phyloP scores from a whole-genome alignment of 2,888 invertebrate genomes.

The Lepidochrysops patricia region DNA sequence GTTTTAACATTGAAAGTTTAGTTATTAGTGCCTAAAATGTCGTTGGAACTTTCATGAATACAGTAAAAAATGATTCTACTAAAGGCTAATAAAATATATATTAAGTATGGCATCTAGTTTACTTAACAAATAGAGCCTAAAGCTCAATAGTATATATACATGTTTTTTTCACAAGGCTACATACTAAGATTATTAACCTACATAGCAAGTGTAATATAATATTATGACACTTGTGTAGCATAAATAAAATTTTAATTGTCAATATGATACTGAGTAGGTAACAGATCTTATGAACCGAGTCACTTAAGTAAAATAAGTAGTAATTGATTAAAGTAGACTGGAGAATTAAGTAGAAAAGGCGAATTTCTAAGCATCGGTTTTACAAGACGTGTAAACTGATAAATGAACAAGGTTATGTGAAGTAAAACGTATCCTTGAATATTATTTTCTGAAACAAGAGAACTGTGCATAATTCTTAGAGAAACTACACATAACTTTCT shows the following conservation, averaged over 20 bases:
- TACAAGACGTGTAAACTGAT: background rate
- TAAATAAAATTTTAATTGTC: constrained; percentile 26
- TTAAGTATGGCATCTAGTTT: constrained; percentile 19
- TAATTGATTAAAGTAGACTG: too few species aligned
- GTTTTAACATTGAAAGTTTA: background rate
- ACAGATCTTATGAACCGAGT: background rate
- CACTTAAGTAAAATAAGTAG: background rate
- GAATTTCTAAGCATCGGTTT: background rate
- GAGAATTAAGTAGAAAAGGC: background rate
- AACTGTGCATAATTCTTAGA: background rate
- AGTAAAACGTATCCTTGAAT: background rate
- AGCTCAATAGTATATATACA: background rate
- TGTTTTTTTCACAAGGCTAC: background rate
- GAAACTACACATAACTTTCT: constrained; percentile 82
- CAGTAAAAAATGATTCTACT: background rate
- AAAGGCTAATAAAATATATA: constrained; percentile 17
- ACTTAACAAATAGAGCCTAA: constrained; percentile 16
- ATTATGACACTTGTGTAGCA: constrained; percentile 12
- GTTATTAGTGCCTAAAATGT: background rate
- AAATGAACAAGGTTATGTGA: background rate
- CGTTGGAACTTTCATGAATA: background rate
- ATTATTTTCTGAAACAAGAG: background rate
- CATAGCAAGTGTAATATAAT: background rate
- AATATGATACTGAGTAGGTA: constrained; percentile 9
- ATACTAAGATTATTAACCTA: background rate